A percentile compares a stretch with the other conserved stretches of the same genome.
phyloP scores from a whole-genome alignment of 2,888 invertebrate species.

The Polietes domitor region DNA sequence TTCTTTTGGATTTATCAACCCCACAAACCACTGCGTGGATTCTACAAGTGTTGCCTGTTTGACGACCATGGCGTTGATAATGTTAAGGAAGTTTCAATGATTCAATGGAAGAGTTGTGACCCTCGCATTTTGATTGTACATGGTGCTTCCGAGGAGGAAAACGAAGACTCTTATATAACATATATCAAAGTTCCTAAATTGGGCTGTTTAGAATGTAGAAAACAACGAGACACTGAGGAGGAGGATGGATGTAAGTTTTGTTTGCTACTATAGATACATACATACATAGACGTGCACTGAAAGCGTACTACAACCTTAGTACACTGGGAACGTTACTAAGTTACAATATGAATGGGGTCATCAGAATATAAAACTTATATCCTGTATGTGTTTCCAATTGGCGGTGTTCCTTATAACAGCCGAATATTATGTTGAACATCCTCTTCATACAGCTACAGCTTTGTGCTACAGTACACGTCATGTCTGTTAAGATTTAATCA shows the following conservation, averaged over 20 bases:
- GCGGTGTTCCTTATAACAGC: too few relatives aligned
- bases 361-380: too few relatives aligned
- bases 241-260: constrained; percentile 81
- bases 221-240: constrained; percentile 80
- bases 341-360: too few relatives aligned
- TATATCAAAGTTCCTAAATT: constrained; percentile 83
- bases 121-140: constrained; percentile 84
- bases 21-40: constrained; percentile 78
- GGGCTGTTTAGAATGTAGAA: constrained; percentile 84
- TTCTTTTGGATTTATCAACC: constrained; percentile 81
- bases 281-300: too few relatives aligned
- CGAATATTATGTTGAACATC: too few relatives aligned
- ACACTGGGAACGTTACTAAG: too few relatives aligned
- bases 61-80: constrained; percentile 85
- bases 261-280: too few relatives aligned
- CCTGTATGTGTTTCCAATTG: too few relatives aligned
- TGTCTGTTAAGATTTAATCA: too few relatives aligned
- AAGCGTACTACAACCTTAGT: too few relatives aligned
- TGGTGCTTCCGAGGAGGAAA: constrained; percentile 81
- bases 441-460: too few relatives aligned
- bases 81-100: constrained; percentile 84
- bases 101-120: constrained; percentile 84
- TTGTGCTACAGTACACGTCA: too few relatives aligned
- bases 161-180: constrained; percentile 80
- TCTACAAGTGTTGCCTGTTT: constrained; percentile 83